phyloP scores from a whole-genome alignment of 2,888 invertebrate species.

The Eustalomyia histrio region DNA sequence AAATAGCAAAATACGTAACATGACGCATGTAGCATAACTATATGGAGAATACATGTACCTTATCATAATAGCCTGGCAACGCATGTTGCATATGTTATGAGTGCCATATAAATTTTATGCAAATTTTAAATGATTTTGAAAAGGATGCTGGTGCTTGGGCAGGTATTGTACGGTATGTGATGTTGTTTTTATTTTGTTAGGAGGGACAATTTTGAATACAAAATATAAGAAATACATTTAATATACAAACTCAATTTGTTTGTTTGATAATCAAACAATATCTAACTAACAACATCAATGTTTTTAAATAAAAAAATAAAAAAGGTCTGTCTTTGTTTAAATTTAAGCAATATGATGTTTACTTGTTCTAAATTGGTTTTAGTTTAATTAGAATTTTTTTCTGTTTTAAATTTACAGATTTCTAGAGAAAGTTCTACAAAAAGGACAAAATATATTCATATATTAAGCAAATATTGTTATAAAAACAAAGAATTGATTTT shows the following conservation, averaged over 20 bases:
- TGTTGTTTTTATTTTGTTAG: no score
- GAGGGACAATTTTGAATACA: no score
- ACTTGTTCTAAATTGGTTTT: background rate
- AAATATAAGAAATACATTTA: no score
- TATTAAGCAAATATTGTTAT: no score
- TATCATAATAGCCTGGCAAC: conserved; percentile 52
- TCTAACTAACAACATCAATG: conserved; percentile 13
- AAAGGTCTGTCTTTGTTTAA: background rate
- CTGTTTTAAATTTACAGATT: background rate
- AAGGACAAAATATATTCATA: no score
- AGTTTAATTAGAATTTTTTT: background rate
- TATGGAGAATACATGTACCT: background rate
- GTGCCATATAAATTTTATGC: conserved; percentile 48
- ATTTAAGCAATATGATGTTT: background rate
- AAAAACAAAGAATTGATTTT: no score
- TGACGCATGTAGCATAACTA: background rate
- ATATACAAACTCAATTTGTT: conserved; percentile 30
- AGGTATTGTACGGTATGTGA: no score
- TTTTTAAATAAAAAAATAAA: background rate
- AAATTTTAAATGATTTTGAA: conserved; percentile 54
- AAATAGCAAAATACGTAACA: conserved; percentile 8
- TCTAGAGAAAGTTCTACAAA: no score
- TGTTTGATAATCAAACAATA: conserved; percentile 37
- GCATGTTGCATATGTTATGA: conserved; percentile 61
- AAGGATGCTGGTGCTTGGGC: background rate